Evolutionary conservation across 2,797 vertebrate species (phyloP).

Genomic region (Smutsia temminckii): DNA sequence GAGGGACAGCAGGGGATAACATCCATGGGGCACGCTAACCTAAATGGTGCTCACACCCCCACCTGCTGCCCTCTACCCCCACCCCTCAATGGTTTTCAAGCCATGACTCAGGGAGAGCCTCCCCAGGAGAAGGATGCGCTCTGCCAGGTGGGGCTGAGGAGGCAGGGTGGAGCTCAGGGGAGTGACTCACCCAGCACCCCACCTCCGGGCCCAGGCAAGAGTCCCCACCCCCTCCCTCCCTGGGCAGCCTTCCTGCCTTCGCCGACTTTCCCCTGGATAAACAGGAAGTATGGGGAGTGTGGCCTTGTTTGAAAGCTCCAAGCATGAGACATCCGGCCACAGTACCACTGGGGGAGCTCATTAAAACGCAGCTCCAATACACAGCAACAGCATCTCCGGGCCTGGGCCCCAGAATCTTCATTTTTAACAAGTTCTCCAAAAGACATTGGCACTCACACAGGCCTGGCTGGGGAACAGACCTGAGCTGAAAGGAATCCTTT

Average conservation of each 20-base stretch:
- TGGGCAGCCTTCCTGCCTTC: not conserved
- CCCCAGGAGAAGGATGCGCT: accelerated
- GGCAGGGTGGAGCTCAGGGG: not conserved
- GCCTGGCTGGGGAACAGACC: not conserved
- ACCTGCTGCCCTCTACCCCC: not conserved
- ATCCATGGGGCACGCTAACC: not conserved
- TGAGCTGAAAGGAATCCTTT: not conserved
- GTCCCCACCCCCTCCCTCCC: accelerated
- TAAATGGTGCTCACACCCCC: not conserved
- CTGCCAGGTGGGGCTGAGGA: not conserved
- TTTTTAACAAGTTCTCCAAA: not conserved
- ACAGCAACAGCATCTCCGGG: no score
- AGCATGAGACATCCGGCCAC: not conserved
- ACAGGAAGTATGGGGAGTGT: not conserved
- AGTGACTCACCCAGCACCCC: not conserved
- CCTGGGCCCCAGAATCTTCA: not conserved
- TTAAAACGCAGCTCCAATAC: not conserved
- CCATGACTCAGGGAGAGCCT: accelerated
- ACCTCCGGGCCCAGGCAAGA: not conserved
- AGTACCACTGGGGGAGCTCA: not conserved
- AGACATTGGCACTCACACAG: not conserved
- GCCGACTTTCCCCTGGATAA: not conserved
- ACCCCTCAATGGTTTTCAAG: not conserved
- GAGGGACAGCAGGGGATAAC: not conserved
- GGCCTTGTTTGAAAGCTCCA: not conserved